A percentile compares a stretch with the other conserved stretches of the same genome.
These are phyloP conservation scores for Hermaeophaga mercurialis DNA, from an alignment of 2,888 invertebrate genomes.

Conservation along the genomic window DNA sequence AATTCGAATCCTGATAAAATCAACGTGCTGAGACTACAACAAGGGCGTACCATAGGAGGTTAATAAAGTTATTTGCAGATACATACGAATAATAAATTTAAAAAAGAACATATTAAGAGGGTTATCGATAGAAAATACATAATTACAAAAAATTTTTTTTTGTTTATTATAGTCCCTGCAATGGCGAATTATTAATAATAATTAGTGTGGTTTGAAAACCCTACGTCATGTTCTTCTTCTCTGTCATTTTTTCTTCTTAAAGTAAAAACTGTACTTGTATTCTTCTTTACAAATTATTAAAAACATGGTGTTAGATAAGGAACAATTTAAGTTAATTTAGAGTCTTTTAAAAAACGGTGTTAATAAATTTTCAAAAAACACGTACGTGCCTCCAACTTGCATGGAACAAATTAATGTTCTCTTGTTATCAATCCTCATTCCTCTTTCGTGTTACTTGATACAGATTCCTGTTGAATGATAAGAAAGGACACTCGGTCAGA, in stretches of 20 bases:
- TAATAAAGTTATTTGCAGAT: no score
- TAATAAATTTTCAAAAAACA: conserved; percentile 17
- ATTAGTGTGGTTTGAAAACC: no score
- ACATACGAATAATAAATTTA: no score
- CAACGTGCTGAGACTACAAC: conserved; percentile 40
- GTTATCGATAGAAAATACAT: no score
- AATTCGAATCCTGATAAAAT: conserved; percentile 49
- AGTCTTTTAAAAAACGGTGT: conserved; percentile 9
- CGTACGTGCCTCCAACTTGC: conserved; percentile 4
- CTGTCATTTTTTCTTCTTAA: no score
- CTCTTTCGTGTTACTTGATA: conserved; percentile 32
- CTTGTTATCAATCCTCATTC: conserved; percentile 27
- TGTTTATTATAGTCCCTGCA: no score
- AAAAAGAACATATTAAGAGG: no score
- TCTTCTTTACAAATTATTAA: no score
- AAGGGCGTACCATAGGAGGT: neutral
- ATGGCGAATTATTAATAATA: no score
- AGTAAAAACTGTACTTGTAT: no score
- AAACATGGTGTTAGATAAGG: conserved; percentile 3
- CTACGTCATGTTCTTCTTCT: no score
- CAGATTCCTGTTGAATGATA: conserved; percentile 30
- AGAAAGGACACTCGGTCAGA: conserved; percentile 10
- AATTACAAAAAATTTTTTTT: no score
- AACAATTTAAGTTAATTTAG: conserved; percentile 9
- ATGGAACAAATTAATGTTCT: conserved; percentile 27